Conservation (phyloP, 2,888 invertebrate genomes). For the Abscondita cerata region DNA sequence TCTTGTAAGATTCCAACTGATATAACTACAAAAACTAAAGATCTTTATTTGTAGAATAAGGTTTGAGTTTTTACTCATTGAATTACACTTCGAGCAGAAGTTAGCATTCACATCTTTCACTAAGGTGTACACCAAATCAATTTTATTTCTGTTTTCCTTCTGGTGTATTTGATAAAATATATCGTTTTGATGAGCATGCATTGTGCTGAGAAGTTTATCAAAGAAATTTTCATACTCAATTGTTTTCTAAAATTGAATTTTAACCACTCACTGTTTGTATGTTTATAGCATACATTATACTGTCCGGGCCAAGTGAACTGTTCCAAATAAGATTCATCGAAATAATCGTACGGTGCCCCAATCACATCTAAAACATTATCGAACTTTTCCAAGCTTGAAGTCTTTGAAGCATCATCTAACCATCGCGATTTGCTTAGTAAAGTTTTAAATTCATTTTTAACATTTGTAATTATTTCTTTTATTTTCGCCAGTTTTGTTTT, state of each 20-base stretch:
- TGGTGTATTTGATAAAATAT: not conserved
- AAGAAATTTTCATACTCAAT: not conserved
- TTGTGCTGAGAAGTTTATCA: not conserved
- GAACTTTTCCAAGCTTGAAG: conserved; percentile 29
- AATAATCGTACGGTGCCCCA: conserved; percentile 44
- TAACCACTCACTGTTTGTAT: too few relatives aligned
- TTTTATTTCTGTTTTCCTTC: not conserved
- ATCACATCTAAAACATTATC: conserved; percentile 37
- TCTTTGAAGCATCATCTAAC: conserved; percentile 41
- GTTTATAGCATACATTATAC: conserved; percentile 6
- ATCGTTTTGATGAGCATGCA: not conserved
- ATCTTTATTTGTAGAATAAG: not conserved
- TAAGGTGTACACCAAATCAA: too few relatives aligned
- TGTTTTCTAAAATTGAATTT: not conserved
- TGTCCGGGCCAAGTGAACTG: conserved; percentile 26
- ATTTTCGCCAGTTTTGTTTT: conserved; percentile 25
- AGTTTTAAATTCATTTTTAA: conserved; percentile 35
- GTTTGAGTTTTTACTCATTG: not conserved
- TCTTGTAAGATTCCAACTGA: conserved; percentile 3
- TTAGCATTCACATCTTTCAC: not conserved
- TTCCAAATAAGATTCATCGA: conserved; percentile 38
- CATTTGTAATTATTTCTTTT: conserved; percentile 34
- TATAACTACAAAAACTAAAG: not conserved
- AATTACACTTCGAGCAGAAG: not conserved
- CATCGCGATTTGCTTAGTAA: conserved; percentile 22